A percentile compares a stretch with the other conserved stretches of the same genome.
These are phyloP conservation scores for Thunnus thynnus DNA, from an alignment of 2,113 vertebrate genomes.

Conservation along the genomic window DNA sequence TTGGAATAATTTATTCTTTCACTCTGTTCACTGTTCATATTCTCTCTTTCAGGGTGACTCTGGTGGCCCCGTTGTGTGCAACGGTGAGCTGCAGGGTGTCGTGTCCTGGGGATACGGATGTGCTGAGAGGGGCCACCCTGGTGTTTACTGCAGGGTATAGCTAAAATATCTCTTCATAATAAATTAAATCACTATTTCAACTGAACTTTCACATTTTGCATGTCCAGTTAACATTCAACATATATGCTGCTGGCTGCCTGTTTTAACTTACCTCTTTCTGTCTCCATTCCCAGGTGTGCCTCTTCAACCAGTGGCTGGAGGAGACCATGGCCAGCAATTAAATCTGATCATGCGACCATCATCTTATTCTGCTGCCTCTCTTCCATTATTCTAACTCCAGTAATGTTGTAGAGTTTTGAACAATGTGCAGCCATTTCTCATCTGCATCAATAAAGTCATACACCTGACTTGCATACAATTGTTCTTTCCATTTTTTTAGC, in stretches of 20 bases:
- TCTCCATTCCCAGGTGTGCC: conserved; percentile 70
- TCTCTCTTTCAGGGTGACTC: conserved; percentile 84
- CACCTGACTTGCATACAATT: neutral
- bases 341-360: conserved; percentile 17
- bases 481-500: neutral
- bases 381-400: neutral
- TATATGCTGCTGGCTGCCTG: neutral
- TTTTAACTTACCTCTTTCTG: neutral
- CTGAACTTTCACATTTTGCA: neutral
- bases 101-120: conserved; percentile 87
- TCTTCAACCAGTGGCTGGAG: conserved; percentile 73
- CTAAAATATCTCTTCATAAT: too few relatives aligned
- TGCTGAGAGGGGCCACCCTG: conserved; percentile 77
- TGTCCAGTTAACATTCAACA: neutral
- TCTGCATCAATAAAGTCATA: conserved; percentile 52
- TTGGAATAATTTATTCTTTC: too few relatives aligned
- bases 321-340: conserved; percentile 70
- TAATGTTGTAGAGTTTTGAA: neutral
- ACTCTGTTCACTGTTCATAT: neutral
- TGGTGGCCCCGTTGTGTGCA: conserved; percentile 86
- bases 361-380: conserved; percentile 15
- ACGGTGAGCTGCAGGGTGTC: conserved; percentile 83
- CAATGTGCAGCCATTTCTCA: conserved; percentile 18
- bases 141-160: conserved; percentile 83
- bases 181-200: neutral